A percentile compares a stretch with the other conserved stretches of the same genome.
These are phyloP conservation scores for Platanista minor DNA, from an alignment of 2,113 vertebrate species.

Conservation along the genomic window DNA sequence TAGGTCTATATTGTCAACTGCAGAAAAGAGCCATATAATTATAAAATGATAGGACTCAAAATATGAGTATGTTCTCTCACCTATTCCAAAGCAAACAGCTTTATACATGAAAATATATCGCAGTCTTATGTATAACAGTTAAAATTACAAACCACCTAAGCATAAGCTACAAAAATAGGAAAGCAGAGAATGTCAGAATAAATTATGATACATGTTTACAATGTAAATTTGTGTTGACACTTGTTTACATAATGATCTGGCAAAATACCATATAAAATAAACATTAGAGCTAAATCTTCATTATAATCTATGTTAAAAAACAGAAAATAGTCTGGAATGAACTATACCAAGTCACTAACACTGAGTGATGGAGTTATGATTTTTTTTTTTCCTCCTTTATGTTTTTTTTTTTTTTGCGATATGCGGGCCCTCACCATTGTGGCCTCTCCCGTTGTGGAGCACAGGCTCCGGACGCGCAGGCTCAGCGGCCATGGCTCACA, in stretches of 20 bases:
- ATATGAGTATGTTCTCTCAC: background rate
- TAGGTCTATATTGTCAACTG: background rate
- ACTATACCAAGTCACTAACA: background rate
- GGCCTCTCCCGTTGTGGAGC: too few species aligned
- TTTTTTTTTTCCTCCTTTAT: background rate
- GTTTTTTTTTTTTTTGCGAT: too few species aligned
- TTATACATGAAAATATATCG: background rate
- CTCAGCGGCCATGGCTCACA: too few species aligned
- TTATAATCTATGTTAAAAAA: background rate
- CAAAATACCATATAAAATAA: background rate
- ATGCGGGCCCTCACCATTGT: too few species aligned
- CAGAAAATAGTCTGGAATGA: background rate
- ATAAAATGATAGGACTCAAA: background rate
- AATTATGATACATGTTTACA: background rate
- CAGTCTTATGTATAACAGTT: background rate
- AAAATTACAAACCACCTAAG: background rate
- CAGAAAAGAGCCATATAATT: background rate
- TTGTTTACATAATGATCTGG: background rate
- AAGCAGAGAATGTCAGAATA: background rate
- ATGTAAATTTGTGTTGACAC: background rate
- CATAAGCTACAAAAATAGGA: background rate
- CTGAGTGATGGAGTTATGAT: background rate
- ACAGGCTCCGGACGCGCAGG: too few species aligned
- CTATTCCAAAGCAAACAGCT: background rate
- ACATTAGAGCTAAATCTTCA: slow-evolving; percentile 17